phyloP scores from a whole-genome alignment of 1,140 invertebrate species.

The Calosoma granatense region DNA sequence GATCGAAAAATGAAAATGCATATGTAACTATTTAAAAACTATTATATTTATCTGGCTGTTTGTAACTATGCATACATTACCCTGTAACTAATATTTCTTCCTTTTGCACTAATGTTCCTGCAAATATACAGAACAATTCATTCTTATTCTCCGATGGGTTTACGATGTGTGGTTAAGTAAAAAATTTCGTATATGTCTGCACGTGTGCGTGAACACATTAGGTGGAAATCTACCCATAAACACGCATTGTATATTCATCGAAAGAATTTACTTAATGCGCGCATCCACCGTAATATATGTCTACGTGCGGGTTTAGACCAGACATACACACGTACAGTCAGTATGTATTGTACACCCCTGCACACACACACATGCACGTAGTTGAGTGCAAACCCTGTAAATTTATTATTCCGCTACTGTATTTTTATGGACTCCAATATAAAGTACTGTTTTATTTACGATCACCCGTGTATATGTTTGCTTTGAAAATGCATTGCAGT shows the following conservation, averaged over 20 bases:
- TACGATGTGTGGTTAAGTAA: background rate
- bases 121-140: too few species aligned
- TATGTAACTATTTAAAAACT: too few species aligned
- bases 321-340: background rate
- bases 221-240: constrained; percentile 6
- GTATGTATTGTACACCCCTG: too few species aligned
- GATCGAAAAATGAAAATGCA: too few species aligned
- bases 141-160: background rate
- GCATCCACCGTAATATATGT: background rate
- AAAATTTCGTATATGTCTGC: background rate
- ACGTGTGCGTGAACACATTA: background rate
- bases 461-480: background rate
- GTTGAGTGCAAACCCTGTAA: too few species aligned
- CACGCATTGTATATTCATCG: constrained; percentile 6
- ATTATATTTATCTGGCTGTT: too few species aligned
- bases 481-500: background rate
- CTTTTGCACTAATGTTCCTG: too few species aligned
- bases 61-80: too few species aligned
- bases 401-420: background rate
- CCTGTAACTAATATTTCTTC: too few species aligned
- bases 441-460: background rate
- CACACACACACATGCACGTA: too few species aligned
- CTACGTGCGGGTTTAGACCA: background rate
- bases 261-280: constrained; percentile 5
- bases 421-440: background rate